Base-by-base conservation (phyloP, 35 echinoderm and acorn worm genomes). In the Ophioderma brevispina region DNA sequence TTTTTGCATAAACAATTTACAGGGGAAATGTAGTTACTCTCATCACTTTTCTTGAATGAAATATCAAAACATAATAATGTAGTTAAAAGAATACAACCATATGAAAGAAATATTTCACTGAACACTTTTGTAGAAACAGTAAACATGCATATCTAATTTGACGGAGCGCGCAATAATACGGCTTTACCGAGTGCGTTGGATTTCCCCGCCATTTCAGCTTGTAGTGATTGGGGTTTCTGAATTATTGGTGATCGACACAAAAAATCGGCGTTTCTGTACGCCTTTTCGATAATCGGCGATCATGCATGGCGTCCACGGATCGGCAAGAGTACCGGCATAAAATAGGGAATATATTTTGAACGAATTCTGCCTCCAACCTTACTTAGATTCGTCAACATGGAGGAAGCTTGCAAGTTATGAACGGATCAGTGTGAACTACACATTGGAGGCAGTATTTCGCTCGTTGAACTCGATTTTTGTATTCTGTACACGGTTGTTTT, bases 381-480 rank as follows among this genome's bases (percentile, higher is more conserved):
- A 99, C 89, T 84, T 99, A 18, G 97, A 99, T 41, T 87, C 92
- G 82, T 38, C 84, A 32, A 92, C 97, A 10, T 99, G 97, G 97
- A 81, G 94, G 30, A n/a, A n/a, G n/a, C n/a, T n/a, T n/a, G n/a
- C n/a, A n/a, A 91, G 90, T 1, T 99, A 95, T 55, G 84, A 99
- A 50, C 84, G 86, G 36, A 99, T 99, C 30, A 84, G 87, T 40
- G 55, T 85, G 8, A 99, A 99, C 82, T 99, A 99, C 80, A 95
- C 94, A 42, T 89, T 99, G 31, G 97, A 99, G 97, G 97, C 95
- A 90, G 92, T 81, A 18, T 38, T 64, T 32, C 76, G n/a, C 13
- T 35, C 75, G n/a, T 35, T 80, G 33, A 80, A 70, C 59, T n/a
- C 28, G 6, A 70, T 70, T 1, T 70, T 70, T n/a, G n/a, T n/a